Base-by-base conservation (phyloP, 2,888 invertebrate species). In the Diadromus collaris region DNA sequence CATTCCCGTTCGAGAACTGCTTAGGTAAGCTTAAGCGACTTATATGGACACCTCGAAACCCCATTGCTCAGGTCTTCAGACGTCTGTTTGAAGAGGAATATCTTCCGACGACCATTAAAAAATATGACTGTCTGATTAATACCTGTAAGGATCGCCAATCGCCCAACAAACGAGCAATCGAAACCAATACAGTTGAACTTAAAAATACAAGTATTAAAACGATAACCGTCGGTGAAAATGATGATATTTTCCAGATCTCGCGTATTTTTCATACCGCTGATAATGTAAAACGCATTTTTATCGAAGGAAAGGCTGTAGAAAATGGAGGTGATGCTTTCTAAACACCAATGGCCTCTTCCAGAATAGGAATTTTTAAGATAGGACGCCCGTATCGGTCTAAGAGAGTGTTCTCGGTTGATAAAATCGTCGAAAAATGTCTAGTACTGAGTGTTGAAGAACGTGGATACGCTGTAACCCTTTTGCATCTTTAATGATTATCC, bases 1-100 rank as follows among this genome's bases (percentile, higher is more conserved):
- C 79, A 9, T 81, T 79, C 64, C 70, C 70, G 5, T 73, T 64
- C 24, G 80, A 80, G 48, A 80, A 77, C 32, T 65, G 48, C 16
- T 56, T 80, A 16, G 75, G 78, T 5, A 3, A 64, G 3, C n/a
- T 73, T 9, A 64, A 76, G 51, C 32, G 51, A 21, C 27, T 73
- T 0, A 29, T 77, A 5, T 24, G 65, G 34, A 64, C 77, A 10
- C 32, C 32, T 19, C 32, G 51, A 48, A 76, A 76, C 54, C 76
- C 76, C 7, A 16, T 76, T 2, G 71, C 60, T 13, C 71, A 76
- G 19, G 71, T 76, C 1, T 58, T 71, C 9, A 34, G 60, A 24
- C 71, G 76, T 21, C 16, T 75, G 16, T 61, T 68, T 38, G 68
- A 75, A 75, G 54, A 65, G 1, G 46, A 73, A 46, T 21, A 29